Base-by-base conservation (phyloP, 2,113 vertebrate genomes). In the Serilophus lunatus region DNA sequence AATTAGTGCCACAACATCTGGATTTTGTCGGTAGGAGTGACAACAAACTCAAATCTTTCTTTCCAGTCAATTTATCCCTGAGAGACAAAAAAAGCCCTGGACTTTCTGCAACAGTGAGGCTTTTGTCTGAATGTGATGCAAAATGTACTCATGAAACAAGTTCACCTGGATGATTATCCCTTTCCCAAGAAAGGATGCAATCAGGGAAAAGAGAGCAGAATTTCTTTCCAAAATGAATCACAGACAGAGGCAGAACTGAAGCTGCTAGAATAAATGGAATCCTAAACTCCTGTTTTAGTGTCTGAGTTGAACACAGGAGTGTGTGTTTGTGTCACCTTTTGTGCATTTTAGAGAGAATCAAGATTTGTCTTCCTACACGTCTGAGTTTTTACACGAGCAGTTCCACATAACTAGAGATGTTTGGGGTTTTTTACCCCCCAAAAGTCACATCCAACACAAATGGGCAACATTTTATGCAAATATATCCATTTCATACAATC, bases 311-410 rank as follows among this genome's bases (percentile, higher is more conserved):
- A 56, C 9, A 20, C 13, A 44, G 12, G 25, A 33, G 0, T 5
- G 7, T 26, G 12, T 3, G 5, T 49, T 70, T 70, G 28, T 42
- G 25, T 17, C 18, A 38, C 6, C 11, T 57, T 49, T n/a, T 0
- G 6, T 31, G 33, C 3, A 4, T 47, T 71, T 79, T 26, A 29
- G 29, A 74, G 17, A 80, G 42, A 36, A 84, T 5, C 14, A 54
- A 40, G 1, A 0, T 60, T 7, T n/a, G 3, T 38, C 23, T 78
- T 59, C 13, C 6, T 18, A 35, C 7, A 6, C 0, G 1, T 64
- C 13, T 36, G 36, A 63, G n/a, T 49, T 72, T 72, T 61, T 40
- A 22, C 4, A 3, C 59, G 19, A 71, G 12, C 1, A 50, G 3
- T 66, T 85, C 29, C 35, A 40, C 9, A 53, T 4, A 13, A 20